A percentile compares a stretch with the other conserved stretches of the same genome.
Evolutionary conservation across 2,113 vertebrate species (phyloP).

Genomic region (Protobothrops mucrosquamatus): DNA sequence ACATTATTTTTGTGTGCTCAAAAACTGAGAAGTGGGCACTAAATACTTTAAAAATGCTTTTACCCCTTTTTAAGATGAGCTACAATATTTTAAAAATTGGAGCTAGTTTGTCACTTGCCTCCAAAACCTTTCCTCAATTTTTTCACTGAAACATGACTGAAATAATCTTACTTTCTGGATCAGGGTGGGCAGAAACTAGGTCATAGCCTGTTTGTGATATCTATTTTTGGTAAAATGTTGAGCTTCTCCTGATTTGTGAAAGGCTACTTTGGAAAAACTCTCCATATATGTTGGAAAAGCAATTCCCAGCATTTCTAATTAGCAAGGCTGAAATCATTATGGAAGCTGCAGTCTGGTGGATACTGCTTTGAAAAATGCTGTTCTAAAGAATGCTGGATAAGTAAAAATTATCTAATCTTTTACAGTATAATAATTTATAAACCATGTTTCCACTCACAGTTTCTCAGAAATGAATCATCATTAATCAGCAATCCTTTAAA

Average conservation of each 20-base stretch:
- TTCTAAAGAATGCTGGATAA: neutral
- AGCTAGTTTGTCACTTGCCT: neutral
- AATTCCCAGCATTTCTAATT: neutral
- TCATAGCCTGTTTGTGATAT: neutral
- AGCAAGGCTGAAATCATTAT: neutral
- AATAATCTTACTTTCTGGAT: neutral
- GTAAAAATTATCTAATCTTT: neutral
- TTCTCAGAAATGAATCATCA: neutral
- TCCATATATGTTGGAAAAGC: neutral
- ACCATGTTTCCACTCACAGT: neutral
- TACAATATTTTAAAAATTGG: neutral
- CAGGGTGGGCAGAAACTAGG: neutral
- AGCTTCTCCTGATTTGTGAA: neutral
- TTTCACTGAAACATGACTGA: neutral
- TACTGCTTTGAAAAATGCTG: neutral
- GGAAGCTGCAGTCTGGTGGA: neutral
- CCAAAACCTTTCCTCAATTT: neutral
- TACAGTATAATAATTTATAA: neutral
- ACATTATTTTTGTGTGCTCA: neutral
- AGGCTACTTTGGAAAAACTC: neutral
- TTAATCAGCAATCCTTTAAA: neutral
- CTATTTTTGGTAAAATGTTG: neutral
- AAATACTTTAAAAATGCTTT: neutral
- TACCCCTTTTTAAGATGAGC: neutral
- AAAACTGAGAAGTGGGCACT: neutral